Conservation (phyloP, 2,888 invertebrate species). For the Drepanosiphum platanoidis region DNA sequence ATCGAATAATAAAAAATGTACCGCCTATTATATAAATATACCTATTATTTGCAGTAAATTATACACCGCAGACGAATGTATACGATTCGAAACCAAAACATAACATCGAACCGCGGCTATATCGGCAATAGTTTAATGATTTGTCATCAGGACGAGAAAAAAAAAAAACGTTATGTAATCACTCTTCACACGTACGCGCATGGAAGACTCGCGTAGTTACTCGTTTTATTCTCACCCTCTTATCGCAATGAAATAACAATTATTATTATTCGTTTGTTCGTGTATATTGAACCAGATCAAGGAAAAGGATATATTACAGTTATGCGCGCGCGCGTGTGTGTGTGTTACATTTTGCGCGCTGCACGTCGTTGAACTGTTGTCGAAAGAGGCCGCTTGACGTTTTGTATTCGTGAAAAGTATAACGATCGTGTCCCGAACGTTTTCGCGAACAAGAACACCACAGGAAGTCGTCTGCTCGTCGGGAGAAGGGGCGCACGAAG, state of each 20-base stretch:
- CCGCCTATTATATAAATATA: too few species aligned
- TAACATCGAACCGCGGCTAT: too few species aligned
- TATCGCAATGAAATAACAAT: not conserved
- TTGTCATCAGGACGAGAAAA: too few species aligned
- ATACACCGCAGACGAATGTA: too few species aligned
- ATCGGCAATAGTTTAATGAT: too few species aligned
- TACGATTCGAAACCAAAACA: too few species aligned
- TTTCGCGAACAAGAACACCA: not conserved
- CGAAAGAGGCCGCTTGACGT: not conserved
- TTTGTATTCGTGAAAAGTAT: slow-evolving; percentile 2
- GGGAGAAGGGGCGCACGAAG: too few species aligned
- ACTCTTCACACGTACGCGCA: too few species aligned
- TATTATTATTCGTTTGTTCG: not conserved
- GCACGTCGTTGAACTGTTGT: not conserved
- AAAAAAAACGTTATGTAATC: too few species aligned
- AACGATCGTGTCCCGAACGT: not conserved
- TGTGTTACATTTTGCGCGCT: not conserved
- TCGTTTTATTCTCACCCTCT: not conserved
- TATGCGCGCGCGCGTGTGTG: not conserved
- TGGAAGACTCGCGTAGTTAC: not conserved
- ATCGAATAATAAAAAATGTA: too few species aligned
- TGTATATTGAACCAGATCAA: not conserved
- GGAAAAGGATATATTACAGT: not conserved
- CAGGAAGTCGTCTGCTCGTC: not conserved
- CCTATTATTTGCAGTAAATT: too few species aligned